Percentiles rank a stretch among this genome's conserved stretches.
Evolutionary conservation across 2,797 vertebrate genomes (phyloP).

Genomic region (Labroides dimidiatus): DNA sequence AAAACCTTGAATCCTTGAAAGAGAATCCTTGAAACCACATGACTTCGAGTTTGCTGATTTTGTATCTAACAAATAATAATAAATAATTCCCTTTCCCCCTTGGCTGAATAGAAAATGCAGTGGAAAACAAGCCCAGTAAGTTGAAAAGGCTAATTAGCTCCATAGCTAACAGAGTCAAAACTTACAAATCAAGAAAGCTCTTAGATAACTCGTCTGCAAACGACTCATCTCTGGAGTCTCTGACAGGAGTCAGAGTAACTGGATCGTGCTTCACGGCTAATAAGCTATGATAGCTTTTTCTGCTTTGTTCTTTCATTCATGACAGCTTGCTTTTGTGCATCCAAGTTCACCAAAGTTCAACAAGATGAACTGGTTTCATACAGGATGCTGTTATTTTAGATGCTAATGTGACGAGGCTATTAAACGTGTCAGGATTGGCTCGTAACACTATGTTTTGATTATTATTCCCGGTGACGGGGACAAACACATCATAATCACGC

Average conservation of each 20-base stretch:
- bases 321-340: neutral
- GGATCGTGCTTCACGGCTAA: neutral
- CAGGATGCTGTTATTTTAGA: neutral
- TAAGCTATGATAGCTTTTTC: conserved; percentile 1
- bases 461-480: neutral
- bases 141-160: neutral
- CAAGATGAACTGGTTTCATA: neutral
- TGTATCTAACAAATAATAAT: no score
- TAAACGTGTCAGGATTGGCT: neutral
- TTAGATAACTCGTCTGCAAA: neutral
- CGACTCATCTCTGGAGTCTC: neutral
- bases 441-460: neutral
- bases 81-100: no score
- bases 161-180: neutral
- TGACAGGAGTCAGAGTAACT: neutral
- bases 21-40: no score
- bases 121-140: neutral
- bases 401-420: conserved; percentile 5
- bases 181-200: neutral
- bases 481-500: neutral
- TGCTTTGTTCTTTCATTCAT: neutral
- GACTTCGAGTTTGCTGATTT: no score
- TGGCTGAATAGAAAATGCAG: no score
- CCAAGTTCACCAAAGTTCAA: conserved; percentile 7
- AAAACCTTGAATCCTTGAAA: no score